Evolutionary conservation across 2,888 invertebrate genomes (phyloP).

Genomic region (Cheilosia vulpina): DNA sequence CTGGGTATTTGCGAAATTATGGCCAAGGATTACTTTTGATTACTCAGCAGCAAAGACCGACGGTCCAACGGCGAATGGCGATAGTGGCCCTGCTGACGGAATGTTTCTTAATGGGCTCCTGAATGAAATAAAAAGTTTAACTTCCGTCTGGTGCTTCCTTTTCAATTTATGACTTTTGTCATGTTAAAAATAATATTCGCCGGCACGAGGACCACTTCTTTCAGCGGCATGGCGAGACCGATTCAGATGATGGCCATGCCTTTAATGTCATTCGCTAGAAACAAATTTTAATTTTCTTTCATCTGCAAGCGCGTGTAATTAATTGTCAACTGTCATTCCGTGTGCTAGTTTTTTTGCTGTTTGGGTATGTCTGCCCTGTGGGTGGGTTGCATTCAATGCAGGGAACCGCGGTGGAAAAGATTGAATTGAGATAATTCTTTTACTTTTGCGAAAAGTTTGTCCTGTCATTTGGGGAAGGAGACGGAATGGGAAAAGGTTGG

Average conservation of each 20-base stretch:
- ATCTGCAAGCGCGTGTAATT: slow-evolving; percentile 22
- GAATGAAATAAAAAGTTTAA: slow-evolving; percentile 53
- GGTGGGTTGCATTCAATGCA: too few relatives aligned
- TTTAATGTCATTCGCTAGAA: slow-evolving; percentile 30
- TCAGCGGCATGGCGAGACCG: not conserved
- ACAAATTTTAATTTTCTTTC: slow-evolving; percentile 37
- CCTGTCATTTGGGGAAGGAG: too few relatives aligned
- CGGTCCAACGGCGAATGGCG: not conserved
- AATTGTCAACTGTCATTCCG: slow-evolving; percentile 9
- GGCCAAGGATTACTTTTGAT: slow-evolving; percentile 54
- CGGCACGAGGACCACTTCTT: not conserved
- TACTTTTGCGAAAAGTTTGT: not conserved
- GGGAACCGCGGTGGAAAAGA: too few relatives aligned
- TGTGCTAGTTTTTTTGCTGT: not conserved
- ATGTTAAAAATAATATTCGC: not conserved
- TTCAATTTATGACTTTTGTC: not conserved
- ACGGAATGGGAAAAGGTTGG: too few relatives aligned
- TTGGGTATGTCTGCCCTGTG: too few relatives aligned
- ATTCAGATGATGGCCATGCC: slow-evolving; percentile 14
- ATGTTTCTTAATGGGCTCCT: slow-evolving; percentile 22
- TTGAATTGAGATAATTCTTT: not conserved
- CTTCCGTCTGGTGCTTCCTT: slow-evolving; percentile 13
- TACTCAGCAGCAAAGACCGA: slow-evolving; percentile 10
- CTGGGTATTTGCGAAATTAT: slow-evolving; percentile 48
- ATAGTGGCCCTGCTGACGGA: slow-evolving; percentile 10